These are phyloP conservation scores for Callyntrura guangdongensis DNA, from an alignment of 2,888 invertebrate species.

Conservation along the genomic window DNA sequence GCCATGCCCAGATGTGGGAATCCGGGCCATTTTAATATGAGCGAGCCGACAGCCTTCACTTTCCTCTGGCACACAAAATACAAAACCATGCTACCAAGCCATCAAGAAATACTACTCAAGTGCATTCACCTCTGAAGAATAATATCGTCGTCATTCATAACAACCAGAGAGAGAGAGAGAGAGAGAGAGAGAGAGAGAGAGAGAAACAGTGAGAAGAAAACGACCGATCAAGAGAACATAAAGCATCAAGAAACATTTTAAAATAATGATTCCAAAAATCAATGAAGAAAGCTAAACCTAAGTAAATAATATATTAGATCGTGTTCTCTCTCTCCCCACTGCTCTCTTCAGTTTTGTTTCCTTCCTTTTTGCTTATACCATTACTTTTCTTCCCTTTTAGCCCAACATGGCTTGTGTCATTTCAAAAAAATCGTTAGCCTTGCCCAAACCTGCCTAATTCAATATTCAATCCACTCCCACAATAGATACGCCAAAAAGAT, in stretches of 20 bases:
- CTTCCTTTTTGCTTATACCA: not conserved
- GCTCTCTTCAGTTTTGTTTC: too few relatives aligned
- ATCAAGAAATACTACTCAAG: not conserved
- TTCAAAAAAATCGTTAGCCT: not conserved
- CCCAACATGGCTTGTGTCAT: not conserved
- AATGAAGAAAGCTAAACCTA: constrained; percentile 38
- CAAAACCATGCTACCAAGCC: not conserved
- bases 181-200: not conserved
- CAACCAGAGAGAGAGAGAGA: not conserved
- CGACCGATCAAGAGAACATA: constrained; percentile 4
- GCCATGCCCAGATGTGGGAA: constrained; percentile 14
- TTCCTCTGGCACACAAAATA: not conserved
- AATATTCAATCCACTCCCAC: not conserved
- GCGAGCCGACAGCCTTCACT: constrained; percentile 27
- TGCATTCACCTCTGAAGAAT: constrained; percentile 10
- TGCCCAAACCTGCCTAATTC: not conserved
- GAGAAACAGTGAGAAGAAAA: not conserved
- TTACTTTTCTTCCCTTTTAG: not conserved
- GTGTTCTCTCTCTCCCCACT: not conserved
- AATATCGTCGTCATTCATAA: not conserved
- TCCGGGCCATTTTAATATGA: not conserved
- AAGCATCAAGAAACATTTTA: constrained; percentile 9
- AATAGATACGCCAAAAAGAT: not conserved
- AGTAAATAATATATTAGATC: constrained; percentile 32
- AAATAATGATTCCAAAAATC: constrained; percentile 43